Evolutionary conservation across 2,113 vertebrate genomes (phyloP), one percentile per base, ranked within the genome.

Genomic region (Chionodraco myersi): DNA sequence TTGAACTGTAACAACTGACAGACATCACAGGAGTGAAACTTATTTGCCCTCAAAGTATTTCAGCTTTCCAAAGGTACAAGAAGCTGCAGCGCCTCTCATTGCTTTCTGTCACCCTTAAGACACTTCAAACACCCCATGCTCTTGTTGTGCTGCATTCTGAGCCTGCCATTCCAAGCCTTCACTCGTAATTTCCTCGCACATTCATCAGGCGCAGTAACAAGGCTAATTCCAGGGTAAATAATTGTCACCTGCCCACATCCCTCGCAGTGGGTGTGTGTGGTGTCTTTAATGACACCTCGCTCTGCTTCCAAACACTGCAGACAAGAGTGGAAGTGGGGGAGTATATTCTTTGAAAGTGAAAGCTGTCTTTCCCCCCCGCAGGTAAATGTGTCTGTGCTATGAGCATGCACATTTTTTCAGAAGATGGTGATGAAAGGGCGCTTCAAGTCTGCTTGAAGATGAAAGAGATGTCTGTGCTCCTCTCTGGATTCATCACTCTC

Each of bases 401-500:
- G 76, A 90, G 83, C 84, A 62, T 79, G 86, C 77, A 84, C 84
- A 84, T 67, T 86, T 66, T 86, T 72, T 85, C 83, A 84, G 84
- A 86, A 69, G 85, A 88, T 67, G 87, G 78, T 93, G 91, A 94
- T 92, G 92, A 94, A 91, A 93, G 92, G 86, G 88, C 18, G 45
- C 58, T 73, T 82, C 74, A 77, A 82, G 82, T 74, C 79, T 81
- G 77, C 57, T 79, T 72, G 84, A 82, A 91, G 92, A 95, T 94
- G 86, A 95, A 94, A 94, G 92, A 89, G 76, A 88, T 83, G 91
- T 94, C 92, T 86, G 75, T n/a, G n/a, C 82, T 79, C 44, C 79
- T 88, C 83, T 76, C 75, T 34, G 64, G 75, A 74, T 91, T 91
- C 93, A 94, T 95, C 94, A 92, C 83, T 95, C 92, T 92, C 90